Evolutionary conservation across 2,113 vertebrate genomes (phyloP).

Genomic region (Psilopsiagon aymara): DNA sequence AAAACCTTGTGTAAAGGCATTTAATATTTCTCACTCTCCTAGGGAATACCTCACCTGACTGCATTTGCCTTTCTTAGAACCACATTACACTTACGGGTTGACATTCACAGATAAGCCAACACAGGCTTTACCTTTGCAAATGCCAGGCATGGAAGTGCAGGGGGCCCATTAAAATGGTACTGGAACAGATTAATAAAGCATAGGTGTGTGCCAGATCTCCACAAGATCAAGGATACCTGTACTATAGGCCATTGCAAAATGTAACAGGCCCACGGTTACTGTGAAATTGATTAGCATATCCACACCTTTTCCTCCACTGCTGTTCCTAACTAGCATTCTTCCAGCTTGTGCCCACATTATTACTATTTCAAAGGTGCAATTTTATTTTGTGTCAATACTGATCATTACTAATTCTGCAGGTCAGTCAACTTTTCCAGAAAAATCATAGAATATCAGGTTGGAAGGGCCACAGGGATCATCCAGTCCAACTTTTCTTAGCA

Average conservation of each 20-base stretch:
- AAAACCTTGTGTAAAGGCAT: neutral
- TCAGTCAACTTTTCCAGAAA: neutral
- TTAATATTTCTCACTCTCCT: neutral
- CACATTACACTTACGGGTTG: neutral
- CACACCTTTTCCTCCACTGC: neutral
- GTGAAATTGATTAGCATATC: neutral
- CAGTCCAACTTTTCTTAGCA: neutral
- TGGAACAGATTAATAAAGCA: neutral
- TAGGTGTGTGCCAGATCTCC: neutral
- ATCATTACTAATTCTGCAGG: neutral
- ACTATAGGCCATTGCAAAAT: neutral
- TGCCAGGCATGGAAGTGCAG: neutral
- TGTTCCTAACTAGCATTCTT: neutral
- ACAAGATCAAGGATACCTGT: neutral
- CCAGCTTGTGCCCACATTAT: neutral
- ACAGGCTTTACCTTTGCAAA: neutral
- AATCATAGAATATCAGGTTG: neutral
- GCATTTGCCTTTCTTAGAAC: neutral
- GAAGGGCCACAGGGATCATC: neutral
- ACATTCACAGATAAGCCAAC: neutral
- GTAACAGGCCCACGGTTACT: neutral
- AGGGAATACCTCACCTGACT: neutral
- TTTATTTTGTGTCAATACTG: neutral
- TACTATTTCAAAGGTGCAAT: fast-evolving
- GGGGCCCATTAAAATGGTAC: neutral